Evolutionary conservation across 92 coral and sea anemone species (phyloP).

Genomic region (Desmophyllum pertusum): DNA sequence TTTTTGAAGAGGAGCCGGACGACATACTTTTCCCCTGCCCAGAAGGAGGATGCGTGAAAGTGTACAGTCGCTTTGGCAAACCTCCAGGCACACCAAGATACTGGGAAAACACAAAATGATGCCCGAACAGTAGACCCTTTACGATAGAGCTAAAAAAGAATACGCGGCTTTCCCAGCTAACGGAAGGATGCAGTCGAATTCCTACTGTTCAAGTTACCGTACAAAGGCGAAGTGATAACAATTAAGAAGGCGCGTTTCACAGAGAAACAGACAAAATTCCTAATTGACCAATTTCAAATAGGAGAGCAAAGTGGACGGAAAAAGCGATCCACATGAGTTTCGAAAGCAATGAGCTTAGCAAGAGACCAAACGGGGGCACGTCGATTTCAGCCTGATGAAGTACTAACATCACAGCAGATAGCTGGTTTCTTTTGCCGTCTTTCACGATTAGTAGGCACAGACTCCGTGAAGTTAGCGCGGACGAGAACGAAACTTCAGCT

Average conservation of each 20-base stretch:
- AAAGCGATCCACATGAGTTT: constrained; percentile 46
- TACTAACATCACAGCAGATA: constrained; percentile 45
- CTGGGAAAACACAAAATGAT: constrained; percentile 38
- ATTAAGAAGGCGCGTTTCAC: constrained; percentile 43
- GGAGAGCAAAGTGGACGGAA: constrained; percentile 44
- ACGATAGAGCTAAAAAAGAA: constrained; percentile 28
- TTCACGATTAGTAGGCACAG: constrained; percentile 15
- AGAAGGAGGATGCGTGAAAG: constrained; percentile 22
- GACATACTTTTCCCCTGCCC: constrained; percentile 37
- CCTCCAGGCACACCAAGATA: constrained; percentile 41
- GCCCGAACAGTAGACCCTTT: constrained; percentile 24
- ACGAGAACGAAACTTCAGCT: not conserved
- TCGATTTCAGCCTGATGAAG: constrained; percentile 37
- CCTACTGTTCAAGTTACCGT: not conserved
- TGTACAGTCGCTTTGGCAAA: constrained; percentile 9
- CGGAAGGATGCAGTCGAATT: constrained; percentile 26
- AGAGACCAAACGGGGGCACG: constrained; percentile 41
- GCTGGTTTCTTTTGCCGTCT: constrained; percentile 46
- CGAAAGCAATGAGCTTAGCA: constrained; percentile 43
- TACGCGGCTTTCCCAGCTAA: constrained; percentile 34
- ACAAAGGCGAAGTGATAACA: not conserved
- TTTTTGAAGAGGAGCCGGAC: constrained; percentile 1
- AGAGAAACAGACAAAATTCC: constrained; percentile 34
- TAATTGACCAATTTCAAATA: constrained; percentile 46
- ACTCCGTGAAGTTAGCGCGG: not conserved